Conservation (phyloP, 2,888 invertebrate species). For the Esperia sulphurella region DNA sequence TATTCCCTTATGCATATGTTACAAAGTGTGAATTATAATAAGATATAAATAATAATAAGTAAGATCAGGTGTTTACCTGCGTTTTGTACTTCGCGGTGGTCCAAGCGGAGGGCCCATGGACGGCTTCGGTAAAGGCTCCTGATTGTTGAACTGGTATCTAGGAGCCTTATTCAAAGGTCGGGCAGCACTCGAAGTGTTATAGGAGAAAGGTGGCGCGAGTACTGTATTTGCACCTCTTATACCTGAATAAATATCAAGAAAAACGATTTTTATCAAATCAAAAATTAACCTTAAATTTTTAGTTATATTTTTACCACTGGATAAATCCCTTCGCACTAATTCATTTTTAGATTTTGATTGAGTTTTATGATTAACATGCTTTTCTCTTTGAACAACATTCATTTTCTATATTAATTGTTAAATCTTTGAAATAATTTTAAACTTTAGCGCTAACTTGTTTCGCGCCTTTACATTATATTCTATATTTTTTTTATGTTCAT, state of each 20-base stretch:
- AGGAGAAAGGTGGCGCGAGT: constrained; percentile 32
- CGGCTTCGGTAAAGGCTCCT: constrained; percentile 31
- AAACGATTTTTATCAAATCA: background rate
- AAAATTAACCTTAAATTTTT: background rate
- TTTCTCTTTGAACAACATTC: constrained; percentile 63
- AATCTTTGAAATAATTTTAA: no score
- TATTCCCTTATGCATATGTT: no score
- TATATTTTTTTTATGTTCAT: no score
- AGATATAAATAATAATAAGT: background rate
- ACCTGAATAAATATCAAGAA: constrained; percentile 28
- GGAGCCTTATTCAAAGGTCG: constrained; percentile 38
- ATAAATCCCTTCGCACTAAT: constrained; percentile 49
- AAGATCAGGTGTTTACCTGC: constrained; percentile 47
- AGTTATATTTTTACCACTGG: constrained; percentile 36
- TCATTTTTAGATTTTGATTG: constrained; percentile 38
- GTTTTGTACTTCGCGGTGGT: constrained; percentile 47
- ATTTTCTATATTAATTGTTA: constrained; percentile 26
- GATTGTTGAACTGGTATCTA: constrained; percentile 52
- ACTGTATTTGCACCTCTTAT: constrained; percentile 41
- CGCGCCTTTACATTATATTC: no score
- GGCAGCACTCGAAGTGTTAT: constrained; percentile 24
- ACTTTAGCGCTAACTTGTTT: no score
- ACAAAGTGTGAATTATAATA: background rate
- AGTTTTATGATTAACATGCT: constrained; percentile 26
- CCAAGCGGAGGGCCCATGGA: constrained; percentile 63